Evolutionary conservation across 1,140 invertebrate species (phyloP).

Genomic region (Nylanderia fulva): DNA sequence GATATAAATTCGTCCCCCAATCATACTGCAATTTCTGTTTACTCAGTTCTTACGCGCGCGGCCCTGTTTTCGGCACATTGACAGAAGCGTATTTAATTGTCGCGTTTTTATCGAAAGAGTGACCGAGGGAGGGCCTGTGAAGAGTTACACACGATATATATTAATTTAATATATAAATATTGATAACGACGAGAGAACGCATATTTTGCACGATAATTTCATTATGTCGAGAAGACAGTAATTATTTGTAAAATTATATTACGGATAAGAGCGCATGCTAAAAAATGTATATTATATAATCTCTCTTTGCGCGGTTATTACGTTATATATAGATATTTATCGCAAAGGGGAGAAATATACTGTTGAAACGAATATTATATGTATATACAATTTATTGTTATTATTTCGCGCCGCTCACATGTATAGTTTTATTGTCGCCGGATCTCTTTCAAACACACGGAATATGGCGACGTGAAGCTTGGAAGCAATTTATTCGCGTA

Average conservation of each 20-base stretch:
- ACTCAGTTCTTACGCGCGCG: slow-evolving; percentile 37
- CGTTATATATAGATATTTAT: not conserved
- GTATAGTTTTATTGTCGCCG: not conserved
- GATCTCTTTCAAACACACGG: not conserved
- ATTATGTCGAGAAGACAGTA: not conserved
- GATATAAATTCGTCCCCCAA: slow-evolving; percentile 55
- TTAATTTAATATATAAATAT: slow-evolving; percentile 51
- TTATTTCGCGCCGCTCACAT: not conserved
- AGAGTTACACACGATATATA: slow-evolving; percentile 32
- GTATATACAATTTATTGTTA: not conserved
- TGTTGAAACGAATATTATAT: too few species aligned
- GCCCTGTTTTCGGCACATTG: not conserved
- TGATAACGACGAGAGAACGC: slow-evolving; percentile 7
- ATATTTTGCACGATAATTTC: slow-evolving; percentile 20
- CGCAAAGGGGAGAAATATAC: not conserved
- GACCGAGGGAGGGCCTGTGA: too few species aligned
- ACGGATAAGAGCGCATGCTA: not conserved
- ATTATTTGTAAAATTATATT: slow-evolving; percentile 4
- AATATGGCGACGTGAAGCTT: not conserved
- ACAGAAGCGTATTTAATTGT: slow-evolving; percentile 50
- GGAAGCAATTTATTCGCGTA: slow-evolving; percentile 42
- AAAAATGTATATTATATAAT: slow-evolving; percentile 24
- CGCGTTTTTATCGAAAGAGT: slow-evolving; percentile 53
- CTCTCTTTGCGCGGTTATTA: not conserved
- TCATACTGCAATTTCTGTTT: slow-evolving; percentile 60